A percentile compares a stretch with the other conserved stretches of the same genome.
Conservation (phyloP, 1,140 invertebrate species). For the Drosophila erecta region DNA sequence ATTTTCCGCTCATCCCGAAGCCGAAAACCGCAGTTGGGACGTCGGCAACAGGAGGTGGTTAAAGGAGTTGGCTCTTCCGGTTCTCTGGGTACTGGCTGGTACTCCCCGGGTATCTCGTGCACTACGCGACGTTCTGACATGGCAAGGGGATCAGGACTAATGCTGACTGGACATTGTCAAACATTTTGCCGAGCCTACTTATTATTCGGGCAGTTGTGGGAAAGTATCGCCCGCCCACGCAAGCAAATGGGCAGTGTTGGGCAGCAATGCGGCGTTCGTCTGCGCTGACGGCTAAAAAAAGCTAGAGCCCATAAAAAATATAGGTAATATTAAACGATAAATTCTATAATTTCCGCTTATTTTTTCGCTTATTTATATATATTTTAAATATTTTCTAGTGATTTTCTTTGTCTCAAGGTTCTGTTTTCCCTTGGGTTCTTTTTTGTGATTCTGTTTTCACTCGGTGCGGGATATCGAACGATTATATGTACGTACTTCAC, state of each 20-base stretch:
- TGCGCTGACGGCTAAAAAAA: background rate
- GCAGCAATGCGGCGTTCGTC: background rate
- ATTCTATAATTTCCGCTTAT: too few species aligned
- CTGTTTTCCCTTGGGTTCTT: too few species aligned
- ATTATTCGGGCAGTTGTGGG: conserved; percentile 74
- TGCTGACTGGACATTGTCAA: conserved; percentile 39
- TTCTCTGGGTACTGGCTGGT: conserved; percentile 57
- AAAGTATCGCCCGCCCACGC: conserved; percentile 53
- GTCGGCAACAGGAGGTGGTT: conserved; percentile 54
- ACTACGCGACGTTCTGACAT: conserved; percentile 63
- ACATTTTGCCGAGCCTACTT: conserved; percentile 57
- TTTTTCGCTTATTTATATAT: too few species aligned
- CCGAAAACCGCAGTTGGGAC: conserved; percentile 23
- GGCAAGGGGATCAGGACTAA: conserved; percentile 8
- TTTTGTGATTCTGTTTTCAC: too few species aligned
- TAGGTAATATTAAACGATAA: too few species aligned
- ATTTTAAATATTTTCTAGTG: too few species aligned
- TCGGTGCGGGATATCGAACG: too few species aligned
- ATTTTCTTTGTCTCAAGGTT: too few species aligned
- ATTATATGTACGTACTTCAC: too few species aligned
- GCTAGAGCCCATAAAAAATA: background rate
- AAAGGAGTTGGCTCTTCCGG: conserved; percentile 37
- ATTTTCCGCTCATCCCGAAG: conserved; percentile 22
- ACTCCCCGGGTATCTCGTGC: conserved; percentile 57
- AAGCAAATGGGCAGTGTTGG: conserved; percentile 60